phyloP scores from a whole-genome alignment of 2,113 vertebrate genomes.

The Coryphaenoides rupestris region DNA sequence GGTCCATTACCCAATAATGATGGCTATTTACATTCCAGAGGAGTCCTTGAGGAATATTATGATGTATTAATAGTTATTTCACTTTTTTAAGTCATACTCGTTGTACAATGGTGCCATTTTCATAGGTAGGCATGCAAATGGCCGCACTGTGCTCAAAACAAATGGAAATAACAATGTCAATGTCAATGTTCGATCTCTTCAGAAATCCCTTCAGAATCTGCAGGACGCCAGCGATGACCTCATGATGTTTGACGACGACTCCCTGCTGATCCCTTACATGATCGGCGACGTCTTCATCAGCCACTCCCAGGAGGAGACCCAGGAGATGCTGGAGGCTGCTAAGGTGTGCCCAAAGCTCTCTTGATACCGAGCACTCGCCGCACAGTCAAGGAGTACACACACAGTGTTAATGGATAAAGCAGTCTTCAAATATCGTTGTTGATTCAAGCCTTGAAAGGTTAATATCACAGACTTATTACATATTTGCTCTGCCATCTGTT shows the following conservation, averaged over 20 bases:
- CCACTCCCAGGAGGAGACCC: conserved; percentile 91
- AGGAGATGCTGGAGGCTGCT: conserved; percentile 92
- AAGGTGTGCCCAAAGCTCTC: conserved; percentile 74
- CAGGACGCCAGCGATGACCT: conserved; percentile 94
- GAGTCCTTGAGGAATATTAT: no score
- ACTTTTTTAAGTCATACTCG: no score
- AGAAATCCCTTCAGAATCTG: conserved; percentile 94
- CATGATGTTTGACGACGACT: conserved; percentile 88
- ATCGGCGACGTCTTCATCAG: conserved; percentile 96
- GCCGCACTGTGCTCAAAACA: neutral
- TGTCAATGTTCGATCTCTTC: conserved; percentile 17
- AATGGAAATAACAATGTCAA: neutral
- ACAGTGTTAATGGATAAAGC: no score
- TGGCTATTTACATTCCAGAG: no score
- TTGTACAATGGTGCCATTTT: neutral
- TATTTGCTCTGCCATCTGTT: no score
- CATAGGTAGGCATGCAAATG: neutral
- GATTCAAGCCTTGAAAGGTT: no score
- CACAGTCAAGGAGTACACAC: no score
- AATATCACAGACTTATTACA: no score
- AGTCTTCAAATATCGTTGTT: no score
- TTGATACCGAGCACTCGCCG: no score
- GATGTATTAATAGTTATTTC: no score
- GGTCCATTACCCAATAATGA: no score
- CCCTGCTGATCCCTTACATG: conserved; percentile 86